phyloP scores from a whole-genome alignment of 1,140 invertebrate species.

The Leptinotarsa defecta region DNA sequence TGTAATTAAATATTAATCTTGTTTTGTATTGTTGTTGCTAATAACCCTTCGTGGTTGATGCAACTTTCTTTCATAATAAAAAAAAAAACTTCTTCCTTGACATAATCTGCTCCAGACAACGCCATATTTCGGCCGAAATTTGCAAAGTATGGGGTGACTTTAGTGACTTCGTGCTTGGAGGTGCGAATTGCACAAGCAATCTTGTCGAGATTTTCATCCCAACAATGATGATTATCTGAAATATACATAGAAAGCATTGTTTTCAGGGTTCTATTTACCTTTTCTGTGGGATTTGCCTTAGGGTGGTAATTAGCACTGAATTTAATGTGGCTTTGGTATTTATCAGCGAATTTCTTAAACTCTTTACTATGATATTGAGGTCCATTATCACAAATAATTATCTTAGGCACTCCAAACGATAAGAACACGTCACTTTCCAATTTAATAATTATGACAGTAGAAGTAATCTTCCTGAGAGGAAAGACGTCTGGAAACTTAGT shows the following conservation, averaged over 20 bases:
- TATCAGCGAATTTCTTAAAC: conserved; percentile 21
- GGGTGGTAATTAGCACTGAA: conserved; percentile 29
- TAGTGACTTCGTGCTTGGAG: conserved; percentile 31
- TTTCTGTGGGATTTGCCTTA: conserved; percentile 28
- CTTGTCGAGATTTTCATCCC: conserved; percentile 29
- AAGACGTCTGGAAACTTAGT: no score
- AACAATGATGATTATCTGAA: conserved; percentile 17
- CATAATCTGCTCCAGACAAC: no score
- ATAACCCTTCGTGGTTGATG: no score
- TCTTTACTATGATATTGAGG: conserved; percentile 17
- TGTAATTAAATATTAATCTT: no score
- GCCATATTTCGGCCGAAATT: no score
- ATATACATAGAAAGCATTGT: conserved; percentile 30
- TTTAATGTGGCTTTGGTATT: conserved; percentile 24
- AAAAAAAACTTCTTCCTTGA: no score
- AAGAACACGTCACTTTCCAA: no score
- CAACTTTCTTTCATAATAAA: no score
- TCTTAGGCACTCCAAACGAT: conserved; percentile 16
- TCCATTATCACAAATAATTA: conserved; percentile 27
- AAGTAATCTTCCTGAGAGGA: no score
- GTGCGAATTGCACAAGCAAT: conserved; percentile 28
- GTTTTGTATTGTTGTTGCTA: no score
- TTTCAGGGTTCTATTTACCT: conserved; percentile 26
- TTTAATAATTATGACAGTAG: no score
- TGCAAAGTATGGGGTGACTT: no score